Percentiles rank a stretch among this genome's conserved stretches.
phyloP scores from a whole-genome alignment of 2,888 invertebrate species.

The Drosophila recens region DNA sequence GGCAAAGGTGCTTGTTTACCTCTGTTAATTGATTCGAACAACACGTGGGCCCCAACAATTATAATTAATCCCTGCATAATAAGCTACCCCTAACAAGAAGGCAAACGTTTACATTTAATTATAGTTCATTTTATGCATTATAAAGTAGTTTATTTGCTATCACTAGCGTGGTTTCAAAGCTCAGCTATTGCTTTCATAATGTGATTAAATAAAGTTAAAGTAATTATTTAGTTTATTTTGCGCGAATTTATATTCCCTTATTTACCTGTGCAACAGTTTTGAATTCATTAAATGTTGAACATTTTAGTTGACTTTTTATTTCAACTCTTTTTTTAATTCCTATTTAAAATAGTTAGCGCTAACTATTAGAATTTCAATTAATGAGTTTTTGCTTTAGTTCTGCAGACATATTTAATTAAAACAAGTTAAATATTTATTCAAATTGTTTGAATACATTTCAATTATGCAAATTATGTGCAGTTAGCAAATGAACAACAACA shows the following conservation, averaged over 20 bases:
- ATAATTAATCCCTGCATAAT: conserved; percentile 17
- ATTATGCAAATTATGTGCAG: conserved; percentile 67
- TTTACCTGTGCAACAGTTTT: not conserved
- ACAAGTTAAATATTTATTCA: conserved; percentile 69
- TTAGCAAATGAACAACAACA: conserved; percentile 1
- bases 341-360: conserved; percentile 43
- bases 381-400: conserved; percentile 39
- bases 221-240: not conserved
- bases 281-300: not conserved
- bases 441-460: conserved; percentile 65
- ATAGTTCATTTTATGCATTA: not conserved
- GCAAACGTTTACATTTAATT: conserved; percentile 12
- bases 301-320: not conserved
- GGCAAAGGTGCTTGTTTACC: conserved; percentile 7
- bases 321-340: not conserved
- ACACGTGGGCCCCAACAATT: conserved; percentile 4
- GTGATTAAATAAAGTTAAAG: not conserved
- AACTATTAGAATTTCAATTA: conserved; percentile 36
- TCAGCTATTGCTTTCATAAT: not conserved
- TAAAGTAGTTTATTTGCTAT: not conserved
- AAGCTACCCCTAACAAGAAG: not conserved
- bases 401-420: conserved; percentile 63
- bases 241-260: no score
- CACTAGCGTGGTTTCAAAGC: no score
- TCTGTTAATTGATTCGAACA: conserved; percentile 26